phyloP scores from a whole-genome alignment of 1,140 invertebrate species.

The Achatina immaculata region DNA sequence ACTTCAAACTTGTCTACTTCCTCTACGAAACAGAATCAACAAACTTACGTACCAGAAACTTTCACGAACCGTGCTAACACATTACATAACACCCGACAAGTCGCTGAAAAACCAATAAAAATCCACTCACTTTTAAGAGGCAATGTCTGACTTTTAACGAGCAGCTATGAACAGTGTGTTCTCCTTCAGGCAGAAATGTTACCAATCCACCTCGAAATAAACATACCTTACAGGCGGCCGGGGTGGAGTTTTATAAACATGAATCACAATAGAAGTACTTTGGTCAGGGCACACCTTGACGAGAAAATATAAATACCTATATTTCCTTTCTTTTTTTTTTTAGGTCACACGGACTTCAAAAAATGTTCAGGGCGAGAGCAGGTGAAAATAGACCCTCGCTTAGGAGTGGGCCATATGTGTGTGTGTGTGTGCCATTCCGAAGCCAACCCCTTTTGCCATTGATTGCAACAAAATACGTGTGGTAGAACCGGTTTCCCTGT shows the following conservation, averaged over 20 bases:
- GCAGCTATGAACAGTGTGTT: no score
- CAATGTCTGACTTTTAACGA: no score
- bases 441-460: not conserved
- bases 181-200: no score
- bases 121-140: no score
- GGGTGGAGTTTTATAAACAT: not conserved
- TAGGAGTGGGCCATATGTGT: not conserved
- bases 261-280: not conserved
- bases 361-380: not conserved
- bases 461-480: not conserved
- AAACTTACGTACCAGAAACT: no score
- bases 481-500: conserved; percentile 4
- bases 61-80: no score
- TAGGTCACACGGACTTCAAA: not conserved
- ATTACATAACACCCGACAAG: no score
- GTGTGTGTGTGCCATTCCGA: not conserved
- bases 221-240: not conserved
- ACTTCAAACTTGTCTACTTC: no score
- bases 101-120: no score
- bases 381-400: not conserved
- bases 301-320: no score
- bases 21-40: no score
- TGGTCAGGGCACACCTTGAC: not conserved
- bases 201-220: not conserved
- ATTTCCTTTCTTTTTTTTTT: not conserved